phyloP scores from a whole-genome alignment of 2,888 invertebrate species.

The Euphydryas editha region DNA sequence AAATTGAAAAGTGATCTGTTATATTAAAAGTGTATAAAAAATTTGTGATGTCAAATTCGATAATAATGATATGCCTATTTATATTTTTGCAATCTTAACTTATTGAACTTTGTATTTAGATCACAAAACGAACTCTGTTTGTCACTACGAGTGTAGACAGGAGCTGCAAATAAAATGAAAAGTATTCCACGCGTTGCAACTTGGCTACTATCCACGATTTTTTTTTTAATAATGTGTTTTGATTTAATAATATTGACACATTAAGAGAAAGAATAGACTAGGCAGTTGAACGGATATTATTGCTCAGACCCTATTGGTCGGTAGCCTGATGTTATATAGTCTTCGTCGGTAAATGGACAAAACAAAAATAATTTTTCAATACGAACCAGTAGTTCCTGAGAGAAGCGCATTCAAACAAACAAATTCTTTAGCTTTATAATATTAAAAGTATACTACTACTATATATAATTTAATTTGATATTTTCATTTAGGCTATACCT shows the following conservation, averaged over 20 bases:
- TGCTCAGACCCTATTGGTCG: too few relatives aligned
- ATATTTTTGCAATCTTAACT: slow-evolving; percentile 4
- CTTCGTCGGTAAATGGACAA: too few relatives aligned
- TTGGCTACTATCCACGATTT: slow-evolving; percentile 71
- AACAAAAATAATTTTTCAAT: too few relatives aligned
- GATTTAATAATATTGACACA: slow-evolving; percentile 40
- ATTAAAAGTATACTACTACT: too few relatives aligned
- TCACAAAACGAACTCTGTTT: slow-evolving; percentile 71
- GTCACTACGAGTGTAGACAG: slow-evolving; percentile 74
- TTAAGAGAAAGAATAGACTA: slow-evolving; percentile 1
- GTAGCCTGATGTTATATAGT: too few relatives aligned
- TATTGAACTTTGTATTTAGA: slow-evolving; percentile 54
- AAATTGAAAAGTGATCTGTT: too few relatives aligned
- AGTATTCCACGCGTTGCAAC: slow-evolving; percentile 53
- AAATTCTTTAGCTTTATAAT: too few relatives aligned
- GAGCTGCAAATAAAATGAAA: slow-evolving; percentile 69
- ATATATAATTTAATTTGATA: background rate
- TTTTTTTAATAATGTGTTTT: slow-evolving; percentile 74
- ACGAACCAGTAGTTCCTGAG: too few relatives aligned
- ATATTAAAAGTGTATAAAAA: too few relatives aligned
- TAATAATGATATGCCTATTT: too few relatives aligned
- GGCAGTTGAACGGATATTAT: too few relatives aligned
- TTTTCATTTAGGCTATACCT: background rate
- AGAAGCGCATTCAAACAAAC: too few relatives aligned
- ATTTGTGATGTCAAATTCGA: background rate